Evolutionary conservation across 2,888 invertebrate genomes (phyloP), one percentile per base, ranked within the genome.

Genomic region (Drosophila vallismaia): DNA sequence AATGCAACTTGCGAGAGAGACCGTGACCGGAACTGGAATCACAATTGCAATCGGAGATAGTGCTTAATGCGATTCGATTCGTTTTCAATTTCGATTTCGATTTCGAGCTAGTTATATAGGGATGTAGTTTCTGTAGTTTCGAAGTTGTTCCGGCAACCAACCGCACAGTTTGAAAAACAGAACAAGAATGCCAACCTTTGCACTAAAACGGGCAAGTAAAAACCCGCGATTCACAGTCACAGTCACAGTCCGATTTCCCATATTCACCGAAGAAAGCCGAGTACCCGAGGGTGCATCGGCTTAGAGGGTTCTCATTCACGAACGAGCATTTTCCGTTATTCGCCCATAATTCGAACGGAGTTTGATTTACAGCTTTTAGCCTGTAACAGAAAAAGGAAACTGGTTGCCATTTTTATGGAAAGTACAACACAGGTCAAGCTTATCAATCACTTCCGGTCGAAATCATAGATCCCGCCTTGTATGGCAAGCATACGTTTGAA

Each of bases 101-200:
- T 5, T 28, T 28, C 6, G 28, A 33, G 19, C 19, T 19, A 19
- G 1, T 19, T 31, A 28, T 36, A 9, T 36, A 2, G 26, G 19
- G 19, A 19, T 19, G 1, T 19, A 19, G 19, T 10, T 66, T 60
- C 59, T 53, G 60, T n/a, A n/a, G n/a, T 80, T 75, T 44, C 40
- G 9, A 14, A 42, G 40, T 42, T 44, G 49, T 33, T 55, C 54
- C 54, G 49, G 29, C 84, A 80, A 76, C 86, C 91, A 89, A 90
- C 91, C 91, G 90, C 86, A 89, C 91, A 79, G 89, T 84, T 90
- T 90, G 90, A 89, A 88, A 88, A 89, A 86, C 89, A 87, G 91
- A 91, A 81, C 91, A 91, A 91, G 91, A 91, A 91, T 91, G 89
- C 91, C 89, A 91, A 91, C 91, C 80, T 85, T 82, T 62, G 58